Conservation (phyloP, 2,113 vertebrate genomes). For the Gulo gulo region DNA sequence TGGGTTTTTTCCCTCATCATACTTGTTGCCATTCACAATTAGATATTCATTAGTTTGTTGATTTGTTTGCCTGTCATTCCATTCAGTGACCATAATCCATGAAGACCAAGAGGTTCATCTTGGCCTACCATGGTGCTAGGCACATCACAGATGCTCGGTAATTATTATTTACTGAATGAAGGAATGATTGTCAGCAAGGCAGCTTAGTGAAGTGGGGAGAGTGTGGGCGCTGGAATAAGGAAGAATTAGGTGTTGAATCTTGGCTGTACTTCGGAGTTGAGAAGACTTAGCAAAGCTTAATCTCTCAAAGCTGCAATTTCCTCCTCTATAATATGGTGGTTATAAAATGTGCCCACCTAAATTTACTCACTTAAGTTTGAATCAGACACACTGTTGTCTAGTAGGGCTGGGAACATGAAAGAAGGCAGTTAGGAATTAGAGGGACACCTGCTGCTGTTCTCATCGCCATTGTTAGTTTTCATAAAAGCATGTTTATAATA, state of each 20-base stretch:
- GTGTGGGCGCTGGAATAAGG: not conserved
- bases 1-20: not conserved
- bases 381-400: not conserved
- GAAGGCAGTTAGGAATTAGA: not conserved
- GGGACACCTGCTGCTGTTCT: not conserved
- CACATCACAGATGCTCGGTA: not conserved
- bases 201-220: not conserved
- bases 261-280: not conserved
- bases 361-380: slow-evolving; percentile 4
- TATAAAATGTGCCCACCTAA: not conserved
- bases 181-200: not conserved
- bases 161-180: not conserved
- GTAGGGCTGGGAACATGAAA: not conserved
- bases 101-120: not conserved
- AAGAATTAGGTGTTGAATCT: slow-evolving; percentile 25
- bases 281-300: not conserved
- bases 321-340: not conserved
- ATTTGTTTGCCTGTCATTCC: not conserved
- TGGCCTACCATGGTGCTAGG: not conserved
- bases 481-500: not conserved
- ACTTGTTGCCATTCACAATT: not conserved
- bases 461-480: not conserved
- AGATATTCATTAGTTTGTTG: not conserved
- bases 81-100: not conserved
- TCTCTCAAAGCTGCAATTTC: slow-evolving; percentile 9